These are phyloP conservation scores for Tretioscincus oriximinensis DNA, from an alignment of 2,113 vertebrate genomes.

Conservation along the genomic window DNA sequence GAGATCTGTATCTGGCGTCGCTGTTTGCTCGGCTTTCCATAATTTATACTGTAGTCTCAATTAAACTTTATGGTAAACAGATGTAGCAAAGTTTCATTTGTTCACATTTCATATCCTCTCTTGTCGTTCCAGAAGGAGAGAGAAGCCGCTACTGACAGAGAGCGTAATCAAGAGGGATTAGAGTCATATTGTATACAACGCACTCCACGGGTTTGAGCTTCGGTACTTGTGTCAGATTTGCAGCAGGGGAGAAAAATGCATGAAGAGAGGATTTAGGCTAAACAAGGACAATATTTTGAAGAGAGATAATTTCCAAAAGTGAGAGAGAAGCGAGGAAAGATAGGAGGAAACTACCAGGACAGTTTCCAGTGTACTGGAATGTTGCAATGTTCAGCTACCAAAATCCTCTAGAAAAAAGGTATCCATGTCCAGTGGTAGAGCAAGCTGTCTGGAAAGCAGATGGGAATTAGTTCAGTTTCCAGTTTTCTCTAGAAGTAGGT, in stretches of 20 bases:
- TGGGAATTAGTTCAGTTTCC: too few relatives aligned
- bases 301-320: background rate
- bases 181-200: background rate
- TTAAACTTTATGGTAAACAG: slow-evolving; percentile 24
- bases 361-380: background rate
- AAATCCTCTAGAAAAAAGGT: background rate
- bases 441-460: too few relatives aligned
- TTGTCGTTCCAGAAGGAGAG: slow-evolving; percentile 21
- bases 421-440: too few relatives aligned
- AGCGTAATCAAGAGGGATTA: slow-evolving; percentile 21
- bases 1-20: background rate
- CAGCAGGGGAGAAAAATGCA: slow-evolving; percentile 3
- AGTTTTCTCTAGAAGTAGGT: too few relatives aligned
- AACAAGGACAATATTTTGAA: slow-evolving; percentile 22
- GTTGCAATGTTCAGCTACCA: background rate
- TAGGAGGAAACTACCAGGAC: slow-evolving; percentile 6
- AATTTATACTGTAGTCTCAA: slow-evolving; percentile 4
- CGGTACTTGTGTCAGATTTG: slow-evolving; percentile 1
- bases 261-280: background rate
- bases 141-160: slow-evolving; percentile 17
- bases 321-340: background rate
- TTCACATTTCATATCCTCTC: slow-evolving; percentile 39
- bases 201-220: slow-evolving; percentile 29
- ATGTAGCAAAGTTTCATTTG: background rate
- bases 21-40: background rate